These are phyloP conservation scores for Lasius platythorax DNA, from an alignment of 2,888 invertebrate species.

Conservation along the genomic window DNA sequence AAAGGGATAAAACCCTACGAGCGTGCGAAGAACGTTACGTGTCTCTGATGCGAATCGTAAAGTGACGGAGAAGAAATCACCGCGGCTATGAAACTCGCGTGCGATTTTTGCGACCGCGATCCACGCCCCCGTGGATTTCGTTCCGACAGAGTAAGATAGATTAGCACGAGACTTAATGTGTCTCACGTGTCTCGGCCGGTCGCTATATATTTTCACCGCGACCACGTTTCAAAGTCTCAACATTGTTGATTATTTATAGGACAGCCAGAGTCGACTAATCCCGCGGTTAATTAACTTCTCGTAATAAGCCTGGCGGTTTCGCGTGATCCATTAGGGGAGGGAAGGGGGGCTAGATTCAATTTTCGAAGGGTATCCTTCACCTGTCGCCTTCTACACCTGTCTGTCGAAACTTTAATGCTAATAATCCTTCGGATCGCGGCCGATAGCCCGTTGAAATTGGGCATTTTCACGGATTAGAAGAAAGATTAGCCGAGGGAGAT, in stretches of 20 bases:
- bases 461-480: background rate
- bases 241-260: constrained; percentile 29
- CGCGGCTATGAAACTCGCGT: constrained; percentile 1
- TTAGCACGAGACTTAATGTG: background rate
- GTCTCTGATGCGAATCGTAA: background rate
- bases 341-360: constrained; percentile 37
- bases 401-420: background rate
- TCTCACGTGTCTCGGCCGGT: background rate
- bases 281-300: constrained; percentile 72
- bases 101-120: background rate
- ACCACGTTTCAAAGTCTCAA: background rate
- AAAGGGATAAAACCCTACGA: constrained; percentile 45
- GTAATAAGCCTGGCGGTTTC: constrained; percentile 44
- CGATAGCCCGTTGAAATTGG: constrained; percentile 11
- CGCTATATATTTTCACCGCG: background rate
- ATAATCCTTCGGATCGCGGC: constrained; percentile 2
- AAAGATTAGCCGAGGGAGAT: background rate
- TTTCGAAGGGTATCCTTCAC: constrained; percentile 50
- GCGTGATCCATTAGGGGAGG: constrained; percentile 11
- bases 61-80: background rate
- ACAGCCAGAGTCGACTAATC: constrained; percentile 73
- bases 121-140: background rate
- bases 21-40: constrained; percentile 15
- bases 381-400: constrained; percentile 64
- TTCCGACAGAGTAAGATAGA: background rate